Conservation (phyloP, 2,113 vertebrate species). For the Campylorhamphus procurvoides region DNA sequence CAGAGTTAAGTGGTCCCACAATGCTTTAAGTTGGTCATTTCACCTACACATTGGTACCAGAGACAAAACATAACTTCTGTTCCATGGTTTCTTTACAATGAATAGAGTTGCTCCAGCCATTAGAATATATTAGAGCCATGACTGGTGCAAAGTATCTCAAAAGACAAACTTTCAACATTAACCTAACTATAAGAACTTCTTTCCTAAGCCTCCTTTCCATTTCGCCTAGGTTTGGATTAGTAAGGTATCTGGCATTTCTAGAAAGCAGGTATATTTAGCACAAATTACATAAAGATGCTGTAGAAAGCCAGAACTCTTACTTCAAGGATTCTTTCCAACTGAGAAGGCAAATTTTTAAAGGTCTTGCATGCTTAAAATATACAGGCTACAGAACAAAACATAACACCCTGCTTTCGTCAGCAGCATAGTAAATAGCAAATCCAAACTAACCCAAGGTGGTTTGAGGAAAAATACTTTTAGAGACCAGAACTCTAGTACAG, state of each 20-base stretch:
- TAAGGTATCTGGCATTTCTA: neutral
- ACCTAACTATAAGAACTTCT: neutral
- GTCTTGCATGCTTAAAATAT: neutral
- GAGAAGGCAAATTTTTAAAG: neutral
- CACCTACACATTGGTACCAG: neutral
- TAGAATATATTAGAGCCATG: neutral
- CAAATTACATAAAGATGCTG: neutral
- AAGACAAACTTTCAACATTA: neutral
- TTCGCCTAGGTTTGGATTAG: neutral
- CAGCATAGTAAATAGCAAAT: neutral
- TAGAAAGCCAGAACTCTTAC: neutral
- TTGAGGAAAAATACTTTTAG: neutral
- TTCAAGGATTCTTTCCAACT: neutral
- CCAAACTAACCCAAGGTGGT: neutral
- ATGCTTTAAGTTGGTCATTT: neutral
- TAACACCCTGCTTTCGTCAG: neutral
- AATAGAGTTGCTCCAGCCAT: neutral
- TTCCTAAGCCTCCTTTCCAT: neutral
- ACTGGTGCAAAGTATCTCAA: neutral
- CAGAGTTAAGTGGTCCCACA: neutral
- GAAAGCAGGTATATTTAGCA: neutral
- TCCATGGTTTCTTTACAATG: neutral
- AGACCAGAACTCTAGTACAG: neutral
- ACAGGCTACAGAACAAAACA: neutral
- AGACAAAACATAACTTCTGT: neutral